Evolutionary conservation across 2,888 invertebrate species (phyloP).

Genomic region (Dynastes maya): DNA sequence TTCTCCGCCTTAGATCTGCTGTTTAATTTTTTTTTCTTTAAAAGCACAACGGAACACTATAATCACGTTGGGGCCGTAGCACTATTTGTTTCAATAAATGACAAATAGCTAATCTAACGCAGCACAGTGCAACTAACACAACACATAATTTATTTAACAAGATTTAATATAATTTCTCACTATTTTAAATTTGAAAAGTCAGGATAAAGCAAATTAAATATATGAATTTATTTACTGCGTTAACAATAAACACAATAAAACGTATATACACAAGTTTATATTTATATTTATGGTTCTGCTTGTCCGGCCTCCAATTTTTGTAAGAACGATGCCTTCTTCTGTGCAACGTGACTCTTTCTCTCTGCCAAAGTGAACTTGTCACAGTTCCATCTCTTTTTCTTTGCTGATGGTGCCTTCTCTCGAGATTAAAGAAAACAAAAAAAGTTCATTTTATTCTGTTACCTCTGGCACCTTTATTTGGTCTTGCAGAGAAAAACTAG

Average conservation of each 20-base stretch:
- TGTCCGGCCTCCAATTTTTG: conserved; percentile 75
- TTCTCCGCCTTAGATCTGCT: too few species aligned
- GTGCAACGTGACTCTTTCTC: conserved; percentile 92
- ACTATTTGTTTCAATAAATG: too few species aligned
- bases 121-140: too few species aligned
- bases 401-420: conserved; percentile 72
- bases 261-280: conserved; percentile 41
- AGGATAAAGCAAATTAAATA: not conserved
- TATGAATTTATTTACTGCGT: conserved; percentile 19
- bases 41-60: too few species aligned
- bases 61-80: too few species aligned
- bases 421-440: too few species aligned
- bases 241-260: conserved; percentile 11
- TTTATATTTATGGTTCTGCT: conserved; percentile 68
- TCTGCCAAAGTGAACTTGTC: conserved; percentile 92
- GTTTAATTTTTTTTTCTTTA: too few species aligned
- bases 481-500: too few species aligned
- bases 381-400: conserved; percentile 91
- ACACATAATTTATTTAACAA: too few species aligned
- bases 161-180: not conserved
- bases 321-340: conserved; percentile 94
- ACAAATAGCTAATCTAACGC: too few species aligned
- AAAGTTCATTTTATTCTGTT: too few species aligned
- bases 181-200: not conserved
- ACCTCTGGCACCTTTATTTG: too few species aligned